Base-by-base conservation (phyloP, 1,140 invertebrate species). In the Cyrtorhinus lividipennis region DNA sequence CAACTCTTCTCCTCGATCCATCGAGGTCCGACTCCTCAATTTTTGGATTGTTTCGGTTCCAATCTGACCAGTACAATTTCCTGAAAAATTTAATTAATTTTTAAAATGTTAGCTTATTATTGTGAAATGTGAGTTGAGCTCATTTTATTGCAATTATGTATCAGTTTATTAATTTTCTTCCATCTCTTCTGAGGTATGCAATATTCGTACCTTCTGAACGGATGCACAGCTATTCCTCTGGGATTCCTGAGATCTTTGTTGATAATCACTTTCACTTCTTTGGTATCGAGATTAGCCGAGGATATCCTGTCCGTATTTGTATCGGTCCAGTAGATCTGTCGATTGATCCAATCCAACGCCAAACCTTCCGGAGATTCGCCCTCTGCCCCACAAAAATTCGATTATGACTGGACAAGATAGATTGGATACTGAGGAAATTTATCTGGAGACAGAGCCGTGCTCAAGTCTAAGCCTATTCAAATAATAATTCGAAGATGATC, bases 61-160 rank as follows among this genome's bases (percentile, higher is more conserved):
- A 98, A 71, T 99, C 96, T 0, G 92, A 89, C 93, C 95, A 99
- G 71, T 93, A 98, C 56, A 98, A 79, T 79, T 93, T 90, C 24
- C 91, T 95, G 69, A 1, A 71, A 74, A n/a, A n/a, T n/a, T n/a
- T n/a, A n/a, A n/a, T n/a, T n/a, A n/a, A n/a, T n/a, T 68, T 63
- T 27, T 62, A 67, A 53, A 30, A 66, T 57, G 45, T 26, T 61
- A 48, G 23, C 12, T 2, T 56, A 27, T 57, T n/a, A 2, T n/a
- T n/a, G n/a, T n/a, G n/a, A n/a, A n/a, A n/a, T n/a, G n/a, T n/a
- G n/a, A n/a, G n/a, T n/a, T n/a, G n/a, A n/a, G n/a, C n/a, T n/a
- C n/a, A n/a, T n/a, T n/a, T n/a, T n/a, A n/a, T n/a, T n/a, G n/a
- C n/a, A n/a, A n/a, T n/a, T n/a, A n/a, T n/a, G n/a, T n/a, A n/a